Evolutionary conservation across 2,888 invertebrate genomes (phyloP).

Genomic region (Philereme vetulata): DNA sequence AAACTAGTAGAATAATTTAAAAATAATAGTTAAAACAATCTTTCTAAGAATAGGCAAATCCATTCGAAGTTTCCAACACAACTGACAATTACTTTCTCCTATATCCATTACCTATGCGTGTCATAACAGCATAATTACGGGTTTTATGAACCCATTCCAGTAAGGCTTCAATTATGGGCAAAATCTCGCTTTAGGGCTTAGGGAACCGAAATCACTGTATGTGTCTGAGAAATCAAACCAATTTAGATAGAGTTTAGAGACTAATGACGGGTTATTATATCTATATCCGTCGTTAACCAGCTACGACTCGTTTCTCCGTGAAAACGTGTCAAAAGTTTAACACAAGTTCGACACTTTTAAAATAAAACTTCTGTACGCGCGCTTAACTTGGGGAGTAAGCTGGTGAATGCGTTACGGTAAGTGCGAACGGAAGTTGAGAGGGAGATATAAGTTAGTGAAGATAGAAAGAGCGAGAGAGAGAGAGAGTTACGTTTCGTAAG

Average conservation of each 20-base stretch:
- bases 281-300: too few species aligned
- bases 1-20: background rate
- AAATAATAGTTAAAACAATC: background rate
- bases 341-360: too few species aligned
- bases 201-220: conserved; percentile 23
- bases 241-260: background rate
- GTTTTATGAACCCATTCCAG: conserved; percentile 47
- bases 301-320: too few species aligned
- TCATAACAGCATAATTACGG: conserved; percentile 58
- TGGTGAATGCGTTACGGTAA: too few species aligned
- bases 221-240: background rate
- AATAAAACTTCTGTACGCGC: too few species aligned
- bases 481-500: too few species aligned
- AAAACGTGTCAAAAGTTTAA: too few species aligned
- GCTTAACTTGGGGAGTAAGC: too few species aligned
- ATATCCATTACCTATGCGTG: conserved; percentile 49
- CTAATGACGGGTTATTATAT: too few species aligned
- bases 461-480: too few species aligned
- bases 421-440: too few species aligned
- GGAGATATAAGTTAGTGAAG: too few species aligned
- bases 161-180: conserved; percentile 30
- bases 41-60: conserved; percentile 1
- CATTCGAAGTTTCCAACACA: conserved; percentile 20
- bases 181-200: conserved; percentile 28
- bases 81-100: conserved; percentile 52